These are phyloP conservation scores for Nymphicus hollandicus DNA, from an alignment of 2,113 vertebrate genomes.

Conservation along the genomic window DNA sequence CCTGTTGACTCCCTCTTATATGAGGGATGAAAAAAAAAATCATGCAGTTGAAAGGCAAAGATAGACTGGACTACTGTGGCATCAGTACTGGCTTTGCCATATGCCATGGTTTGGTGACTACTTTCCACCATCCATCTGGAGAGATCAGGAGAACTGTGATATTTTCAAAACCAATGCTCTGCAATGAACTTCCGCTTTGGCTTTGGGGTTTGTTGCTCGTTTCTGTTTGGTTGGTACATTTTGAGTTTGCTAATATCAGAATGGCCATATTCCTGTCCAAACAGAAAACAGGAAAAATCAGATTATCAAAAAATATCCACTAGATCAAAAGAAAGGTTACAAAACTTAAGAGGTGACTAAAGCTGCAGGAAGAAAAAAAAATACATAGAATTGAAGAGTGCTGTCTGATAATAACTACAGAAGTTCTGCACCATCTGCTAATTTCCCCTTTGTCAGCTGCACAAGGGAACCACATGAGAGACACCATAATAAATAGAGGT, in stretches of 20 bases:
- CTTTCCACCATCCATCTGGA: neutral
- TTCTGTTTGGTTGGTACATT: neutral
- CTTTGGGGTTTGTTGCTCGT: neutral
- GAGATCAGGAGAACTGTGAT: neutral
- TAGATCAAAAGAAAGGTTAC: neutral
- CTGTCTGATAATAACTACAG: neutral
- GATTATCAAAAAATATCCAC: neutral
- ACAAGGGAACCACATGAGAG: constrained; percentile 33
- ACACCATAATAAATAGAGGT: constrained; percentile 33
- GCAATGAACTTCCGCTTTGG: neutral
- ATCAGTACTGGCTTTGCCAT: neutral
- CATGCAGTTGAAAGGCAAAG: neutral
- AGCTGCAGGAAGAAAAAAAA: neutral
- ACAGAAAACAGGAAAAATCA: neutral
- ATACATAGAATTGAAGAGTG: neutral
- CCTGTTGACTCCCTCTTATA: neutral
- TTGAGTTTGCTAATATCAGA: neutral
- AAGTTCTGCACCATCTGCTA: constrained; percentile 34
- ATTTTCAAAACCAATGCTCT: neutral
- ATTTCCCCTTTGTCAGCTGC: constrained; percentile 25
- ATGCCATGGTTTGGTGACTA: neutral
- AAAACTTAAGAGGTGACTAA: neutral
- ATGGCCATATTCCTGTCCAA: neutral
- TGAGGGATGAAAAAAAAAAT: neutral
- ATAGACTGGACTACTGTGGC: neutral